Evolutionary conservation across 2,113 vertebrate species (phyloP).

Genomic region (Megaptera novaeangliae): DNA sequence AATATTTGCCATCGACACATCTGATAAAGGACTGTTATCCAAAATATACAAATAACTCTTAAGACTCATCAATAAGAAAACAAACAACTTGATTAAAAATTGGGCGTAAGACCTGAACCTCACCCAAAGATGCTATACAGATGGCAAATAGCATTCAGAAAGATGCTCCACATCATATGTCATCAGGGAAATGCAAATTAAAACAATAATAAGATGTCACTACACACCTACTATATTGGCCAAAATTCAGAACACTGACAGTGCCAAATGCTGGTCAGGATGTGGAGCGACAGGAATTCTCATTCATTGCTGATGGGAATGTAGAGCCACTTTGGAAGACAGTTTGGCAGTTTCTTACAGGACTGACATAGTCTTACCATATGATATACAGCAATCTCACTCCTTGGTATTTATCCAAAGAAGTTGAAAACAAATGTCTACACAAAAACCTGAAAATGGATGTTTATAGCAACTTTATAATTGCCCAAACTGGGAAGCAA

Average conservation of each 20-base stretch:
- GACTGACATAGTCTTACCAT: not conserved
- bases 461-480: not conserved
- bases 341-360: not conserved
- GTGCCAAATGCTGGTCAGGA: not conserved
- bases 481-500: not conserved
- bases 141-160: not conserved
- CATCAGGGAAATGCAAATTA: not conserved
- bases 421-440: not conserved
- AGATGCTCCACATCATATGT: not conserved
- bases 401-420: not conserved
- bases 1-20: not conserved
- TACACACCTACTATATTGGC: not conserved
- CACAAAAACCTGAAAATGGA: not conserved
- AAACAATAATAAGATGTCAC: not conserved
- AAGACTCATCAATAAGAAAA: not conserved
- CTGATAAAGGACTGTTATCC: not conserved
- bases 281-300: not conserved
- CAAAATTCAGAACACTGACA: not conserved
- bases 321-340: not conserved
- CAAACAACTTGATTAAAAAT: not conserved
- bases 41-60: not conserved
- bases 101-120: not conserved
- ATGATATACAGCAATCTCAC: not conserved
- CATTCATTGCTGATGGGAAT: not conserved
- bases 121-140: not conserved